These are phyloP conservation scores for Cerceris rybyensis DNA, from an alignment of 2,888 invertebrate species.

Conservation along the genomic window DNA sequence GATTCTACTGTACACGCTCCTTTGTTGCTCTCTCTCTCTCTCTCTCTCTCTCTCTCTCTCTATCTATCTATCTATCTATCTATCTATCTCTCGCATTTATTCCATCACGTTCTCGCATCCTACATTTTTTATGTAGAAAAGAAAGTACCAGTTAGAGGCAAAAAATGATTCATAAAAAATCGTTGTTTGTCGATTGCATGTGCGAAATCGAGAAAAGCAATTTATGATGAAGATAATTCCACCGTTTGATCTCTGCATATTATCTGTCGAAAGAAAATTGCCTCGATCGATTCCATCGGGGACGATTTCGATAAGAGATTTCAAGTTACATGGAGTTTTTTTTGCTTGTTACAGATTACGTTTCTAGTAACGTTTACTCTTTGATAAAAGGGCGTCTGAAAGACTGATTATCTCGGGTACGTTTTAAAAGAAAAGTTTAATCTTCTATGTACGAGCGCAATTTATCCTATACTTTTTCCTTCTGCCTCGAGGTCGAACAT, in stretches of 20 bases:
- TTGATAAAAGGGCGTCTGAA: conserved; percentile 6
- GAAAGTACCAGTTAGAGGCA: too few relatives aligned
- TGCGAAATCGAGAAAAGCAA: too few relatives aligned
- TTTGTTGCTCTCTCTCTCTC: too few relatives aligned
- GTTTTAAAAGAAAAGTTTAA: background rate
- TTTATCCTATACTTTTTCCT: background rate
- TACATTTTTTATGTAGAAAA: too few relatives aligned
- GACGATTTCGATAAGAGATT: background rate
- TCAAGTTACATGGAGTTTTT: background rate
- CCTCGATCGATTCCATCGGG: background rate
- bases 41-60: too few relatives aligned
- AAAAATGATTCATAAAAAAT: too few relatives aligned
- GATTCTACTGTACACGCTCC: too few relatives aligned
- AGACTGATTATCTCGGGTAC: conserved; percentile 7
- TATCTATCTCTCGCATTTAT: too few relatives aligned
- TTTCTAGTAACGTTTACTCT: conserved; percentile 1
- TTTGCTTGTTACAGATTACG: background rate
- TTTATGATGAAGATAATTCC: too few relatives aligned
- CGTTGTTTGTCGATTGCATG: too few relatives aligned
- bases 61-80: too few relatives aligned
- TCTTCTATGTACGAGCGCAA: background rate
- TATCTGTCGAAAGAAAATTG: background rate
- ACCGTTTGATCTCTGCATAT: background rate
- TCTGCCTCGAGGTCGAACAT: background rate
- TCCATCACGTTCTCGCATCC: too few relatives aligned